phyloP scores from a whole-genome alignment of 2,888 invertebrate genomes.

The Apotomis turbidana region DNA sequence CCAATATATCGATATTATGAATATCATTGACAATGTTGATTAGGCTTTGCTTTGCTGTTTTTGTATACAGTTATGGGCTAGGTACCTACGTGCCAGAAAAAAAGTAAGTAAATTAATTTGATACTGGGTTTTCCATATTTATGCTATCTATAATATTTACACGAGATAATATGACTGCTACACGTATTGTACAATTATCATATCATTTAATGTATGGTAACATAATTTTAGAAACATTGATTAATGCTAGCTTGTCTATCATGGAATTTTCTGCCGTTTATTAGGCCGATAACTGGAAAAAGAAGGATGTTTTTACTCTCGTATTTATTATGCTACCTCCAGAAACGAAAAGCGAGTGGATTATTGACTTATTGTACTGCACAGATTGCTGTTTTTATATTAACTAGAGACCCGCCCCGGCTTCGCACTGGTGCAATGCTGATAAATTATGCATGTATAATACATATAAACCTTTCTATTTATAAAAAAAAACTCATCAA shows the following conservation, averaged over 20 bases:
- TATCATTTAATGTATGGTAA: constrained; percentile 56
- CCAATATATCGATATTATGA: too few species aligned
- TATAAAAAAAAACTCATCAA: too few species aligned
- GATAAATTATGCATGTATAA: too few species aligned
- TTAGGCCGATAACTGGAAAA: neutral
- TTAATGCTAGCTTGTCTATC: neutral
- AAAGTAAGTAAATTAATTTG: neutral
- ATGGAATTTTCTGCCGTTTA: neutral
- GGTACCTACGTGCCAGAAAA: neutral
- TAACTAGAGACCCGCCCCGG: neutral
- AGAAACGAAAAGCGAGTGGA: neutral
- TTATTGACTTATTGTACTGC: neutral
- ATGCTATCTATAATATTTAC: constrained; percentile 51
- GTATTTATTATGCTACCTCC: neutral
- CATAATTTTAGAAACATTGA: constrained; percentile 44
- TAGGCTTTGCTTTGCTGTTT: neutral
- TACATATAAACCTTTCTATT: too few species aligned
- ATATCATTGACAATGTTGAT: neutral
- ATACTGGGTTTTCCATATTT: neutral
- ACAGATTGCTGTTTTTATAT: neutral
- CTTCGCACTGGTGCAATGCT: too few species aligned
- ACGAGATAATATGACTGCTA: constrained; percentile 46
- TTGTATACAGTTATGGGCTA: neutral
- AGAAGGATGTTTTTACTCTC: neutral
- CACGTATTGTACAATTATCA: constrained; percentile 47